These are phyloP conservation scores for Limonius californicus DNA, from an alignment of 1,140 invertebrate genomes.

Conservation along the genomic window DNA sequence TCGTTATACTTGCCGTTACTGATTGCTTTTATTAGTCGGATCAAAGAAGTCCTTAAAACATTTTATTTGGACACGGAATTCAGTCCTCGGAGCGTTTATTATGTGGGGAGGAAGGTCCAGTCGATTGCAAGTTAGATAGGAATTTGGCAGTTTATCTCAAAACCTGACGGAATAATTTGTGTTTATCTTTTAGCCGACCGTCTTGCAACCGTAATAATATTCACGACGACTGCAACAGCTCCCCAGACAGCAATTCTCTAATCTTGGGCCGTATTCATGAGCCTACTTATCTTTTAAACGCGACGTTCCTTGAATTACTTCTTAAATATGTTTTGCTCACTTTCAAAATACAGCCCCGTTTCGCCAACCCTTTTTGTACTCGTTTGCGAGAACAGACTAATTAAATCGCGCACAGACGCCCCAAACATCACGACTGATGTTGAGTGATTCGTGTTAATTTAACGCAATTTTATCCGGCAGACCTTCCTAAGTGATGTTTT, in stretches of 20 bases:
- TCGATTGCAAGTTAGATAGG: not conserved
- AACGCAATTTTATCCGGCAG: too few relatives aligned
- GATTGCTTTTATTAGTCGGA: not conserved
- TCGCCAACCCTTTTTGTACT: too few relatives aligned
- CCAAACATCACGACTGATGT: too few relatives aligned
- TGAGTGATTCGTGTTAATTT: too few relatives aligned
- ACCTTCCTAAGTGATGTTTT: too few relatives aligned
- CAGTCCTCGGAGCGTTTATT: too few relatives aligned
- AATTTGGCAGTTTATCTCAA: not conserved
- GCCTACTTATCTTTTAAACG: not conserved
- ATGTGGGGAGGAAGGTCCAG: not conserved
- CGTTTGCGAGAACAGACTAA: too few relatives aligned
- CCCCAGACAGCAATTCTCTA: conserved; percentile 1
- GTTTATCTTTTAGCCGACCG: not conserved
- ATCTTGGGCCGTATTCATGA: not conserved
- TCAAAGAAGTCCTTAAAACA: not conserved
- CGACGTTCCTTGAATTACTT: not conserved
- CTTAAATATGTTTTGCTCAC: too few relatives aligned
- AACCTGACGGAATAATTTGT: not conserved
- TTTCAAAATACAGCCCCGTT: too few relatives aligned
- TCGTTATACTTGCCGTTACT: not conserved
- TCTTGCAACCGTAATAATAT: not conserved
- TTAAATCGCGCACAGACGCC: too few relatives aligned
- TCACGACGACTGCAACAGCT: not conserved
- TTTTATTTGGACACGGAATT: not conserved